These are phyloP conservation scores for Casuarius casuarius DNA, from an alignment of 2,113 vertebrate species.

Conservation along the genomic window DNA sequence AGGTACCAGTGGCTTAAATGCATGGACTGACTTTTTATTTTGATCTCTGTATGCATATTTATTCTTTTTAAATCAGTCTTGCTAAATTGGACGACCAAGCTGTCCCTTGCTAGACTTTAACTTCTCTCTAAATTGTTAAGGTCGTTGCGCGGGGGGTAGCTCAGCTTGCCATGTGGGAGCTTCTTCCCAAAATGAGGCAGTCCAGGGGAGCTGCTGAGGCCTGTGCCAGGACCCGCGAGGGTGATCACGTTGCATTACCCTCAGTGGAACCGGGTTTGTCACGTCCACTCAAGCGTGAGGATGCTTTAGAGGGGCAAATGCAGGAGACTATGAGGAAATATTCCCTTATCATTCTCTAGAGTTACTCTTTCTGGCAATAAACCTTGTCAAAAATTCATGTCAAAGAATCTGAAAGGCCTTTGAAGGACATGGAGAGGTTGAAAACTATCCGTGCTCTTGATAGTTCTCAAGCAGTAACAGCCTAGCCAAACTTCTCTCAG, in stretches of 20 bases:
- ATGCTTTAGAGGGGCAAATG: not conserved
- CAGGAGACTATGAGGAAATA: not conserved
- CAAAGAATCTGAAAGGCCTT: not conserved
- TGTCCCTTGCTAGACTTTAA: not conserved
- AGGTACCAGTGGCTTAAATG: not conserved
- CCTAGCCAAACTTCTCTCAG: not conserved
- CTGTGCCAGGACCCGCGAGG: not conserved
- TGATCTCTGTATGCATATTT: accelerated
- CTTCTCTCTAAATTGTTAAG: too few species aligned
- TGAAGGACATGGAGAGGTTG: not conserved
- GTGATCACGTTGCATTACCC: not conserved
- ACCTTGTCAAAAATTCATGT: not conserved
- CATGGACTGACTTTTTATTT: accelerated
- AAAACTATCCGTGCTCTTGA: accelerated
- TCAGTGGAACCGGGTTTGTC: slow-evolving; percentile 29
- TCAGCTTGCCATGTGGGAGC: not conserved
- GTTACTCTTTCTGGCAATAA: not conserved
- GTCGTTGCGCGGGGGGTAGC: not conserved
- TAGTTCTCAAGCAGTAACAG: not conserved
- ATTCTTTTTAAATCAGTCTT: not conserved
- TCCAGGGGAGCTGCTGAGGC: not conserved
- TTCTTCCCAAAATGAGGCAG: accelerated
- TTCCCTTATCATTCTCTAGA: not conserved
- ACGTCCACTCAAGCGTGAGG: not conserved
- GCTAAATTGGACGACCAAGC: not conserved